Conservation (phyloP, 2,888 invertebrate genomes). For the Nemapogon koenigi region DNA sequence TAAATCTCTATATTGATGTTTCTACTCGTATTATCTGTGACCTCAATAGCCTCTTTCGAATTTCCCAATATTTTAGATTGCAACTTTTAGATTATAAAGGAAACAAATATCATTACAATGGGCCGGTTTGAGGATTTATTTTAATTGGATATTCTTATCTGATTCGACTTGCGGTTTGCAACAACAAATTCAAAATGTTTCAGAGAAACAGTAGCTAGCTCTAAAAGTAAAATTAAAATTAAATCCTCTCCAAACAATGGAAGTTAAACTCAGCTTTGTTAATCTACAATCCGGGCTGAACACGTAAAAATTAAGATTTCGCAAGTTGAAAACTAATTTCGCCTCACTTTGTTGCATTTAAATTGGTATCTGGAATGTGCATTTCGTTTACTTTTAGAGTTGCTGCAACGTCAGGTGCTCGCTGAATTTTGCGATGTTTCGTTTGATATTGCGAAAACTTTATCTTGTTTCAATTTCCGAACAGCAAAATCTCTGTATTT, state of each 20-base stretch:
- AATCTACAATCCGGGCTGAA: too few species aligned
- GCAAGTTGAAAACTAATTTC: too few species aligned
- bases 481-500: constrained; percentile 6
- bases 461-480: constrained; percentile 9
- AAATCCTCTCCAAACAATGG: constrained; percentile 2
- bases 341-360: too few species aligned
- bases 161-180: constrained; percentile 4
- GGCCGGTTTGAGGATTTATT: constrained; percentile 5
- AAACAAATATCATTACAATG: constrained; percentile 7
- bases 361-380: too few species aligned
- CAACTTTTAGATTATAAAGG: constrained; percentile 4
- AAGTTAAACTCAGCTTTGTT: too few species aligned
- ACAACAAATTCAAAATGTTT: background rate
- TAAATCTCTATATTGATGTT: too few species aligned
- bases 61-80: too few species aligned
- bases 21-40: too few species aligned
- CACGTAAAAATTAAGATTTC: too few species aligned
- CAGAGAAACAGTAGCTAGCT: constrained; percentile 1
- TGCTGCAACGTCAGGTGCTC: constrained; percentile 6
- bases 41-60: too few species aligned
- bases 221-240: constrained; percentile 2
- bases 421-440: constrained; percentile 7
- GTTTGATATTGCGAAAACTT: constrained; percentile 9
- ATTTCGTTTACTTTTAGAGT: constrained; percentile 2
- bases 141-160: constrained; percentile 9